A percentile compares a stretch with the other conserved stretches of the same genome.
Conservation (phyloP, 2,888 invertebrate species). For the Ormyrus nitidulus region DNA sequence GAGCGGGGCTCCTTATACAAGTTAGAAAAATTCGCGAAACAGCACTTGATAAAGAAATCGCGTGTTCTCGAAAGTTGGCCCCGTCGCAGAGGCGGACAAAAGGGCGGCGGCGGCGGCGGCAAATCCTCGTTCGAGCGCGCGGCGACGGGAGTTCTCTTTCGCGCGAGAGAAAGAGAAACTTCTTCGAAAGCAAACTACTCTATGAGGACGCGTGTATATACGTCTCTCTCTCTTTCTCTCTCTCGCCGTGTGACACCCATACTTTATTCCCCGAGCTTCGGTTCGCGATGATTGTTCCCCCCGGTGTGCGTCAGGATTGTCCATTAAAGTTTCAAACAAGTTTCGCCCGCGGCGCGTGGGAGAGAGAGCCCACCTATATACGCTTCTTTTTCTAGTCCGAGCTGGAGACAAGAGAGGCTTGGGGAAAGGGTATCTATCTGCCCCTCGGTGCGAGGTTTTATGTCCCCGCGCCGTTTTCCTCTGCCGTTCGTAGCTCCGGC, state of each 20-base stretch:
- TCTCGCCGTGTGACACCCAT: no score
- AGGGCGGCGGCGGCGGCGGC: not conserved
- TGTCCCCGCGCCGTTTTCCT: not conserved
- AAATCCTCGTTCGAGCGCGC: no score
- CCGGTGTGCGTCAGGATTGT: conserved; percentile 62
- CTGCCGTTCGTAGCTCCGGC: not conserved
- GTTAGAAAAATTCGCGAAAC: conserved; percentile 3
- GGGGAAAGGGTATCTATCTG: no score
- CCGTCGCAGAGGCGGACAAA: not conserved
- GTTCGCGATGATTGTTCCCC: conserved; percentile 63
- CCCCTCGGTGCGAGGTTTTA: not conserved
- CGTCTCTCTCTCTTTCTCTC: no score
- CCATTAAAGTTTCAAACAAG: conserved; percentile 69
- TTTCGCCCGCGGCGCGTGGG: conserved; percentile 60
- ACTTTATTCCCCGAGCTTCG: no score
- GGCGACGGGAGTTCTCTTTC: not conserved
- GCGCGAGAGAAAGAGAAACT: not conserved
- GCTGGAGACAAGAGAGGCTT: no score
- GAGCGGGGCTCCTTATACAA: not conserved
- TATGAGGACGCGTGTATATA: not conserved
- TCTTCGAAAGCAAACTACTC: conserved; percentile 47
- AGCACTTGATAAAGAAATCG: conserved; percentile 36
- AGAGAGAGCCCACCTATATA: not conserved
- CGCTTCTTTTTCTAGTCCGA: no score
- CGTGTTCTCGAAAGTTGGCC: conserved; percentile 4